Base-by-base conservation (phyloP, 2,797 vertebrate genomes). In the Selene dorsalis region DNA sequence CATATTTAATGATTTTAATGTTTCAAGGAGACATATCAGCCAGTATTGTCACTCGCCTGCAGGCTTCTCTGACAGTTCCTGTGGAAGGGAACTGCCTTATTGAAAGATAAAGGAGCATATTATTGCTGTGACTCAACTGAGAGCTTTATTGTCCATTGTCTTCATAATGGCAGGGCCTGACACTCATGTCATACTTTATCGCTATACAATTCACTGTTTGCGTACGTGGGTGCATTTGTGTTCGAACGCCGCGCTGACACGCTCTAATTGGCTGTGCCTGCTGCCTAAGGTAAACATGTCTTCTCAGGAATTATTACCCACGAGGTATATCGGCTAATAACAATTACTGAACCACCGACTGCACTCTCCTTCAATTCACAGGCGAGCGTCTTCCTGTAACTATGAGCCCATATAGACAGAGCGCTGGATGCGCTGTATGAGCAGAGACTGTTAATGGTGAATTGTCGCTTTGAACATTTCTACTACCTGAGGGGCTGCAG, bases 41-140 rank as follows among this genome's bases (percentile, higher is more conserved):
- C 74, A 67, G 48, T 60, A 10, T 67, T 71, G 67, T 59, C 71
- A 60, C 62, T 69, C 18, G 80, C 82, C 86, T 66, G 60, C 73
- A 69, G 86, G 85, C 86, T 83, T 62, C 11, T 78, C 32, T 35
- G 61, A 76, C 69, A 80, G 48, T 47, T 35, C 75, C 69, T 75
- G 74, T 84, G 58, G 61, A 57, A 64, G 80, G 74, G 63, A 84
- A 86, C 84, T 76, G 85, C 84, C 59, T 80, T 69, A 79, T 77
- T 85, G 85, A 88, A 89, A 86, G 82, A 90, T 84, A 83, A 82
- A 84, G 62, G 24, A 82, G 73, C 70, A n/a, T 77, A 84, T 88
- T 82, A 86, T 85, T 84, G 70, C 73, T 66, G 73, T 61, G 57
- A 83, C 70, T 79, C 63, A 75, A 64, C 12, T 52, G 48, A 66